Percentiles rank a stretch among this genome's conserved stretches.
Conservation (phyloP, 1,140 invertebrate genomes). For the Conus ventricosus region DNA sequence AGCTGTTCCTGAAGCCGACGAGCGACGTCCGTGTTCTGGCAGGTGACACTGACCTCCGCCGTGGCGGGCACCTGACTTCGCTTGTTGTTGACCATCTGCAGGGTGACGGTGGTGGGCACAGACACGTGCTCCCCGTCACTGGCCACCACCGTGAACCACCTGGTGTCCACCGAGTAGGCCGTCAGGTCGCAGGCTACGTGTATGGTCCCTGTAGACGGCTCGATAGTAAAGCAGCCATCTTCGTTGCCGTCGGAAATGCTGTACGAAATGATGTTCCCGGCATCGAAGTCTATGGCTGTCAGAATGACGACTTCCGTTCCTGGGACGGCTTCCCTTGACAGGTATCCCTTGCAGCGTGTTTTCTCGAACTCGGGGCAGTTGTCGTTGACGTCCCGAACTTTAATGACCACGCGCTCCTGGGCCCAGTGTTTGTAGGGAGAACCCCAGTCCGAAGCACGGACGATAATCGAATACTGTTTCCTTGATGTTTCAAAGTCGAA, state of each 20-base stretch:
- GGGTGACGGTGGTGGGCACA: constrained; percentile 59
- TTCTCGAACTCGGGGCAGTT: constrained; percentile 87
- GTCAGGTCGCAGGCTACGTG: constrained; percentile 85
- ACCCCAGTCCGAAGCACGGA: constrained; percentile 97
- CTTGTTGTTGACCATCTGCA: constrained; percentile 67
- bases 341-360: constrained; percentile 87
- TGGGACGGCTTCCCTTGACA: constrained; percentile 85
- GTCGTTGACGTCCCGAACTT: constrained; percentile 91
- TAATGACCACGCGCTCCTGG: constrained; percentile 88
- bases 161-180: constrained; percentile 73
- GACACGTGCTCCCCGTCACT: constrained; percentile 83
- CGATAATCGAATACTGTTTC: constrained; percentile 85
- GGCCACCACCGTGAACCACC: constrained; percentile 88
- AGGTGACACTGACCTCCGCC: constrained; percentile 80
- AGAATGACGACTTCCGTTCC: constrained; percentile 92
- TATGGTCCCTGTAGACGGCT: constrained; percentile 85
- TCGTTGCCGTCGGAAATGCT: constrained; percentile 90
- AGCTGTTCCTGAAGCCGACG: constrained; percentile 86
- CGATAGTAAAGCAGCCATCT: constrained; percentile 90
- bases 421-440: constrained; percentile 91
- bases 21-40: constrained; percentile 89
- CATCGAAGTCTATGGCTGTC: constrained; percentile 95
- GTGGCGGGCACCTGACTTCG: constrained; percentile 55
- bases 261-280: constrained; percentile 91
- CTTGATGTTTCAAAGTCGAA: constrained; percentile 95